Evolutionary conservation across 2,888 invertebrate genomes (phyloP).

Genomic region (Spicauda simplicius): DNA sequence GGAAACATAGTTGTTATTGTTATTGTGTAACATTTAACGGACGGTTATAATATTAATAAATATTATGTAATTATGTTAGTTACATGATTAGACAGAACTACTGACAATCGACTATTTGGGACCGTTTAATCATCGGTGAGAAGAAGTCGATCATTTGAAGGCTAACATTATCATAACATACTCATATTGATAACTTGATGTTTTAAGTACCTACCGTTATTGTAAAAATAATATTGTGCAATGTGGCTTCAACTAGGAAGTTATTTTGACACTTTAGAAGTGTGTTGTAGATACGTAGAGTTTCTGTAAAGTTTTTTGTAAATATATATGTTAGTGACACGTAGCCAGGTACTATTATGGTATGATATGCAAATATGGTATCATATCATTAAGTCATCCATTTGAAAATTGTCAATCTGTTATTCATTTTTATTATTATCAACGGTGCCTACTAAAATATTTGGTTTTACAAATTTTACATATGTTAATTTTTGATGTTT

Average conservation of each 20-base stretch:
- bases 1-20: conserved; percentile 53
- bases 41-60: conserved; percentile 5
- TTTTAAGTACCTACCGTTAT: conserved; percentile 47
- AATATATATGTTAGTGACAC: conserved; percentile 60
- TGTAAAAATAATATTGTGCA: conserved; percentile 57
- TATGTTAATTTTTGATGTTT: conserved; percentile 32
- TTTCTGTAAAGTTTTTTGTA: conserved; percentile 64
- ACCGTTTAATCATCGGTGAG: conserved; percentile 17
- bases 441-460: conserved; percentile 41
- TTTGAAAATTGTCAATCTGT: conserved; percentile 40
- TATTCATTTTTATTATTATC: conserved; percentile 34
- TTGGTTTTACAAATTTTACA: conserved; percentile 39
- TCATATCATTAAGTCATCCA: conserved; percentile 51
- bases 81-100: background rate
- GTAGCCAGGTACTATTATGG: conserved; percentile 55
- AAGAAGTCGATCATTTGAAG: conserved; percentile 5
- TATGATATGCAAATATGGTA: conserved; percentile 46
- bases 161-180: conserved; percentile 49
- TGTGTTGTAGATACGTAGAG: conserved; percentile 70
- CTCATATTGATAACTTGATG: conserved; percentile 61
- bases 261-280: conserved; percentile 65
- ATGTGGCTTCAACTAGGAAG: conserved; percentile 65
- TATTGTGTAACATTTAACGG: conserved; percentile 48
- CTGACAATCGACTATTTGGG: conserved; percentile 1
- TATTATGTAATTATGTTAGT: conserved; percentile 3